Base-by-base conservation (phyloP, 2,888 invertebrate genomes). In the Pristionchus maxplancki region DNA sequence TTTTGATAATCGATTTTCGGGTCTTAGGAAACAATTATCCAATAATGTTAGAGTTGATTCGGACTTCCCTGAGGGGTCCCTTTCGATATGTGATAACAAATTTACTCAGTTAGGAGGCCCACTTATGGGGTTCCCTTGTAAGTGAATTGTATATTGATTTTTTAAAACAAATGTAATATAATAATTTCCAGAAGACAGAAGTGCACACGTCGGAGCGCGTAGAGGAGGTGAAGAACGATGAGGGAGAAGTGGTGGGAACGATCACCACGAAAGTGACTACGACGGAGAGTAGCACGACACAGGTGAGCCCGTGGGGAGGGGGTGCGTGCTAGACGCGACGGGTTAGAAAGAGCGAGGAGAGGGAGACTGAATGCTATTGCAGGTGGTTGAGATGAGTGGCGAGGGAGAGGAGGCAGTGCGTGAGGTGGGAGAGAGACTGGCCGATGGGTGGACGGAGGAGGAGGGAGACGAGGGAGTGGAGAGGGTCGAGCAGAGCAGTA, bases 381-480 rank as follows among this genome's bases (percentile, higher is more conserved):
- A 86, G 85, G 89, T 91, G n/a, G 89, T 89, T 17, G 90, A 91
- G 67, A 89, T 87, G 50, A 89, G 89, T 0, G 90, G 89, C 24
- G 86, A 90, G 64, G 83, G 91, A 11, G 90, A 91, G 17, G 90
- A 90, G 71, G 89, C 89, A 9, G 89, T 91, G 67, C 88, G 89
- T 34, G 90, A 91, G 58, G 90, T 90, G 13, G 17, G 89, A 28
- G 90, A 91, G 78, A 89, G 88, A 87, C 88, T 90, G 34, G 91
- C 90, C 50, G 90, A 90, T 62, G 85, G 67, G 67, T 86, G 85
- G 85, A 67, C 44, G 48, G 64, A 48, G 24, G 84, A 58, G 20
- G 85, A 86, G 44, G 85, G 67, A 44, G 85, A 13, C 11, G 67
- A 40, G 40, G 85, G 37, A 31, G 67, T 44, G 11, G 48, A 44